Evolutionary conservation across 2,113 vertebrate genomes (phyloP).

Genomic region (Erpornis zantholeuca): DNA sequence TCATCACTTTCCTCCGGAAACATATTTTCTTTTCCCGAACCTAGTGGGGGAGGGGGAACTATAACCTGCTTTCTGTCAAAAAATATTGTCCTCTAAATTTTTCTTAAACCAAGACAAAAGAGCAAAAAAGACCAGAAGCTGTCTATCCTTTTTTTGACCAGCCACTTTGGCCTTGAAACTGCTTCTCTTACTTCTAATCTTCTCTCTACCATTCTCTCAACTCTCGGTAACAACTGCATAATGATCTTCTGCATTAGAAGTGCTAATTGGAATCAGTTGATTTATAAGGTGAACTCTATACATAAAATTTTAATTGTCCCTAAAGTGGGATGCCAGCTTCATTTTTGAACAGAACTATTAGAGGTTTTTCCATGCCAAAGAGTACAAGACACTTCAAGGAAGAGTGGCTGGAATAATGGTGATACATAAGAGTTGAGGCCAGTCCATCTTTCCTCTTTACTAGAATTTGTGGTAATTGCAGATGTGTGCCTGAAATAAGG

Average conservation of each 20-base stretch:
- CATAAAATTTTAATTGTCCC: not conserved
- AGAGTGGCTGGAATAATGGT: not conserved
- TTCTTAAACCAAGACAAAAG: no score
- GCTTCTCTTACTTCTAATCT: not conserved
- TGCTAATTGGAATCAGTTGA: not conserved
- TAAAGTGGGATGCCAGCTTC: not conserved
- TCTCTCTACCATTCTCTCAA: not conserved
- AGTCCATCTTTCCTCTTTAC: not conserved
- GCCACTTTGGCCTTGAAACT: not conserved
- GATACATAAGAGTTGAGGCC: not conserved
- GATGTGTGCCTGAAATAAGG: not conserved
- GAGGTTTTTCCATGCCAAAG: not conserved
- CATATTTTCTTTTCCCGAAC: no score
- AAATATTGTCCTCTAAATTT: no score
- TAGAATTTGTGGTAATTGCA: not conserved
- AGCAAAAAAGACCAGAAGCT: not conserved
- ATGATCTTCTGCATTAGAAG: not conserved
- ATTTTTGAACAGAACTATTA: not conserved
- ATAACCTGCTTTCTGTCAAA: no score
- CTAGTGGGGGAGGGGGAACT: no score
- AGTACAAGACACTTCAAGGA: not conserved
- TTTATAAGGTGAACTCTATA: not conserved
- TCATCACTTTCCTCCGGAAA: no score
- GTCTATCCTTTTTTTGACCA: not conserved
- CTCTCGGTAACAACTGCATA: not conserved